phyloP scores from a whole-genome alignment of 2,888 invertebrate genomes.

The Rhaphigaster nebulosa region DNA sequence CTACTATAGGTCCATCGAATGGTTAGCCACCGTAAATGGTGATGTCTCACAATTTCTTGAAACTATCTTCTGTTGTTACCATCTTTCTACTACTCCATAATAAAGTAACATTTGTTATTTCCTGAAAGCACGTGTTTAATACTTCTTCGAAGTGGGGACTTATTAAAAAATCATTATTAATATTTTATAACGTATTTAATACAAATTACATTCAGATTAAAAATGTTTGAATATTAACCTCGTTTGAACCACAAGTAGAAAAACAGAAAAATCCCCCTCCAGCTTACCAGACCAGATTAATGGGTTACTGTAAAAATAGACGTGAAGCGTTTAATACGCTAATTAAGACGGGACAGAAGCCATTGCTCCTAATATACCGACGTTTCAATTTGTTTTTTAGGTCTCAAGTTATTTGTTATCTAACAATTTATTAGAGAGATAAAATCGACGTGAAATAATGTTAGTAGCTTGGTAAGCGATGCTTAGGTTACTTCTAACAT shows the following conservation, averaged over 20 bases:
- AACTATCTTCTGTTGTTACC: no score
- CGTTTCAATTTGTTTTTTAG: not conserved
- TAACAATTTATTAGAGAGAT: not conserved
- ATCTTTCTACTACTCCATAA: no score
- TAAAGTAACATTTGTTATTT: no score
- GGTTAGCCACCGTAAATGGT: no score
- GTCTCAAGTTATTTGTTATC: not conserved
- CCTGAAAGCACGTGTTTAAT: no score
- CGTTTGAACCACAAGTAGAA: not conserved
- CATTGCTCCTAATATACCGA: not conserved
- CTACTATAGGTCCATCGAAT: no score
- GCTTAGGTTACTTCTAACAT: not conserved
- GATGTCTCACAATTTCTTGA: no score
- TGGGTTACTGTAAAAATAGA: slow-evolving; percentile 47
- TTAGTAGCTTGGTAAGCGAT: not conserved
- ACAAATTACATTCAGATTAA: no score
- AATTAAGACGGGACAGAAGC: slow-evolving; percentile 38
- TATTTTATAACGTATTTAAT: no score
- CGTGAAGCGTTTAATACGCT: not conserved
- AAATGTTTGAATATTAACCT: not conserved
- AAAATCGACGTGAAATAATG: not conserved
- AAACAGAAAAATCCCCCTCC: not conserved
- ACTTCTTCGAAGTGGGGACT: no score
- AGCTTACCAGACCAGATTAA: not conserved
- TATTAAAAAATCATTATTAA: no score